These are phyloP conservation scores for Athripsodes cinereus DNA, from an alignment of 2,888 invertebrate genomes.

Conservation along the genomic window DNA sequence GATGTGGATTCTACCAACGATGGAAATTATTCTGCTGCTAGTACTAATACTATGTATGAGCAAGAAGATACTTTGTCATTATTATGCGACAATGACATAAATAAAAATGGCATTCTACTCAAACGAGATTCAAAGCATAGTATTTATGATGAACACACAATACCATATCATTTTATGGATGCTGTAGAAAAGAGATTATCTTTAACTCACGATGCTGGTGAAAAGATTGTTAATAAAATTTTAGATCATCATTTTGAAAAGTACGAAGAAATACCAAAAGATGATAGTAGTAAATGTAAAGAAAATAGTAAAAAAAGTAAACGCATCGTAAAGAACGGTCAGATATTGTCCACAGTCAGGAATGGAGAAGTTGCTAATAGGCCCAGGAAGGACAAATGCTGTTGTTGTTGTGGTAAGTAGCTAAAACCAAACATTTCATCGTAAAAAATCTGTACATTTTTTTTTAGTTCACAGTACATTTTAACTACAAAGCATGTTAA, in stretches of 20 bases:
- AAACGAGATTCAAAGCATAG: neutral
- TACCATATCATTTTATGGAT: neutral
- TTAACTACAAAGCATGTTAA: no score
- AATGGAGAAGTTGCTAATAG: neutral
- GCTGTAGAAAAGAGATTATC: neutral
- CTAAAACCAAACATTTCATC: no score
- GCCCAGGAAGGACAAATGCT: neutral
- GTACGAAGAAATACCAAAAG: constrained; percentile 4
- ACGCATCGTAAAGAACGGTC: neutral
- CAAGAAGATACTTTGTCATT: neutral
- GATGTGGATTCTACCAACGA: neutral
- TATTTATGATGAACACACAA: no score
- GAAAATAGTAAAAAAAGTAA: neutral
- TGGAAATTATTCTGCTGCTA: neutral
- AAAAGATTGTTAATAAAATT: constrained; percentile 6
- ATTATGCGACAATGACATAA: neutral
- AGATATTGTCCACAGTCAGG: neutral
- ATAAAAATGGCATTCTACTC: neutral
- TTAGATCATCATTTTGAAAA: constrained; percentile 4
- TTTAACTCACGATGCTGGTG: neutral
- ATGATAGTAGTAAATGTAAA: neutral
- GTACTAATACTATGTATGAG: neutral
- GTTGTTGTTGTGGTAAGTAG: constrained; percentile 3
- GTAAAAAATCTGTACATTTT: no score
- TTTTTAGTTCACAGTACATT: no score